Evolutionary conservation across 2,113 vertebrate species (phyloP).

Genomic region (Loxodonta africana): DNA sequence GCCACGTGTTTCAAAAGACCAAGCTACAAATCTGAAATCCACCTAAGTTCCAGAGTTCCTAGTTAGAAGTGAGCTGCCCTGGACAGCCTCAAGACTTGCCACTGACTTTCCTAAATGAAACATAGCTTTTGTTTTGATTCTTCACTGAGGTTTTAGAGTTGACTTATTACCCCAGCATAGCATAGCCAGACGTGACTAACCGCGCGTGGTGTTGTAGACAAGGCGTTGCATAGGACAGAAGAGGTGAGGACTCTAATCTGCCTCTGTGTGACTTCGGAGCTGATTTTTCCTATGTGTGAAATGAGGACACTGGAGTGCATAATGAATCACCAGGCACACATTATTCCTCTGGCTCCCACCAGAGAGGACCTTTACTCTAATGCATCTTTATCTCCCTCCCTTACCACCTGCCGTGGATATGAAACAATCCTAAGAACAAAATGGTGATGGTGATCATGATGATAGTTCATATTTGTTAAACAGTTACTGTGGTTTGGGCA

Average conservation of each 20-base stretch:
- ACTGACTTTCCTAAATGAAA: no score
- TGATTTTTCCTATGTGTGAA: not conserved
- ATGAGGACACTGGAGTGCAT: not conserved
- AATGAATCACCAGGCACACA: not conserved
- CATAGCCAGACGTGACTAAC: not conserved
- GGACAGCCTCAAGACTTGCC: no score
- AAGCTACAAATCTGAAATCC: not conserved
- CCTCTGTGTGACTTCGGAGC: not conserved
- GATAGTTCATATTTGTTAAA: no score
- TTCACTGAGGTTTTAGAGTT: not conserved
- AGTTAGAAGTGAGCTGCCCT: no score
- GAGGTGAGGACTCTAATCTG: not conserved
- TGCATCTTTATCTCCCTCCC: not conserved
- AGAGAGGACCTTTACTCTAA: not conserved
- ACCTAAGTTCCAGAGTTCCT: no score
- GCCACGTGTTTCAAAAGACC: not conserved
- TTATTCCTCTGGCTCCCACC: not conserved
- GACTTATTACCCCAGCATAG: no score
- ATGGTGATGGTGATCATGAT: not conserved
- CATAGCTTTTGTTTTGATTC: not conserved
- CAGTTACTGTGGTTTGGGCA: not conserved
- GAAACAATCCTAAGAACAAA: not conserved
- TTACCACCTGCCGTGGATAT: not conserved
- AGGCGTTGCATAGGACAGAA: not conserved
- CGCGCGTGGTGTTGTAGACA: no score